These are phyloP conservation scores for Tridacna gigas DNA, from an alignment of 2,888 invertebrate genomes.

Conservation along the genomic window DNA sequence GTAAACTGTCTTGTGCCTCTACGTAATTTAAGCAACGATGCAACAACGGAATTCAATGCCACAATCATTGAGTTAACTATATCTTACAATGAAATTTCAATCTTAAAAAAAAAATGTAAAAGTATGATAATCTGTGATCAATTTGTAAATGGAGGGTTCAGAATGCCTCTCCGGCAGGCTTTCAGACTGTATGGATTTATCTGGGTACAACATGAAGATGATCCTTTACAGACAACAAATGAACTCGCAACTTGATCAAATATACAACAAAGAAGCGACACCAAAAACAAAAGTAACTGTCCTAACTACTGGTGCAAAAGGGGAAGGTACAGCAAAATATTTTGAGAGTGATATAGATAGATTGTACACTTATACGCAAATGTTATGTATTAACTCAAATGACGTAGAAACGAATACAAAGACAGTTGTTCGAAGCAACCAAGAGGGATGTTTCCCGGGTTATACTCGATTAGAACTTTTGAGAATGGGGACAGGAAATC, in stretches of 20 bases:
- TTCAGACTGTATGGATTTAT: slow-evolving; percentile 16
- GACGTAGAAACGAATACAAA: neutral
- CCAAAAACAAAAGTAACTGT: neutral
- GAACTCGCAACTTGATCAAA: neutral
- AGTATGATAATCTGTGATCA: no score
- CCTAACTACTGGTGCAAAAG: neutral
- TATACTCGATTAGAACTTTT: neutral
- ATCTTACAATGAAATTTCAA: no score
- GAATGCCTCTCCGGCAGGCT: neutral
- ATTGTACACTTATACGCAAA: neutral
- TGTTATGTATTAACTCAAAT: neutral
- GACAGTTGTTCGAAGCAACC: neutral
- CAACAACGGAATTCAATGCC: no score
- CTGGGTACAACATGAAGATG: slow-evolving; percentile 1
- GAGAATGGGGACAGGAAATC: neutral
- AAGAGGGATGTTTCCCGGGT: neutral
- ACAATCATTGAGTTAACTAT: no score
- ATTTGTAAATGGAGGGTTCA: neutral
- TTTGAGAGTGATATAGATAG: slow-evolving; percentile 18
- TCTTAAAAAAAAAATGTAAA: no score
- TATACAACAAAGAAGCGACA: no score
- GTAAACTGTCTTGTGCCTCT: no score
- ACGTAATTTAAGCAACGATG: no score
- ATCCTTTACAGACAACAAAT: neutral
- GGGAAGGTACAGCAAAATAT: slow-evolving; percentile 20